Evolutionary conservation across 1,140 invertebrate species (phyloP).

Genomic region (Apis cerana): DNA sequence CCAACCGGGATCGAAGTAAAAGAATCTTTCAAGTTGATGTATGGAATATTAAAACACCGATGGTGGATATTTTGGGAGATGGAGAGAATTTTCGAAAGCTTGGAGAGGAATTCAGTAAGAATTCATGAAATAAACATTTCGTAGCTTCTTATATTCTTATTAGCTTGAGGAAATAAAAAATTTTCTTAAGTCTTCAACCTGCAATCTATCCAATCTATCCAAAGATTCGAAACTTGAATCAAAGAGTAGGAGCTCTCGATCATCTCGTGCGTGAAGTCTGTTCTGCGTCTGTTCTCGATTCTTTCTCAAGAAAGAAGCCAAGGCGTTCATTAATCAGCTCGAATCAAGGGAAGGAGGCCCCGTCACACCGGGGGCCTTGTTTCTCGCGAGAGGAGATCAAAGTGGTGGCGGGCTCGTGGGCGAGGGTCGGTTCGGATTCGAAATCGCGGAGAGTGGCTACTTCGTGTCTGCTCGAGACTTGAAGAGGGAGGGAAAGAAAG

Average conservation of each 20-base stretch:
- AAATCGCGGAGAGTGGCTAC: slow-evolving; percentile 43
- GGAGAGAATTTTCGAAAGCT: background rate
- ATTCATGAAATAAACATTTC: no score
- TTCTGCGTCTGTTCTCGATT: no score
- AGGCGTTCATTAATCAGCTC: slow-evolving; percentile 14
- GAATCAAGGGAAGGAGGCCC: background rate
- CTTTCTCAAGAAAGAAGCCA: background rate
- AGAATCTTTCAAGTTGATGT: background rate
- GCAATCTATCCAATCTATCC: no score
- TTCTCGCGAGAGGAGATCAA: slow-evolving; percentile 46
- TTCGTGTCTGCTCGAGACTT: slow-evolving; percentile 50
- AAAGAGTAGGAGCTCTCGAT: no score
- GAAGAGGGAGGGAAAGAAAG: slow-evolving; percentile 42
- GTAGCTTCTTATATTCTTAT: no score
- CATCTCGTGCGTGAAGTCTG: no score
- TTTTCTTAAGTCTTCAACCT: no score
- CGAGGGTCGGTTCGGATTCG: slow-evolving; percentile 6
- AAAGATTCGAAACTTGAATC: no score
- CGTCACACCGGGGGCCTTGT: slow-evolving; percentile 31
- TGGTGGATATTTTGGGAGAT: background rate
- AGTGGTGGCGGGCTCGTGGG: slow-evolving; percentile 23
- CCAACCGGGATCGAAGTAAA: background rate
- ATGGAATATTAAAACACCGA: background rate
- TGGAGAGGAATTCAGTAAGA: no score
- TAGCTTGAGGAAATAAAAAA: no score